phyloP scores from a whole-genome alignment of 2,888 invertebrate genomes.

The Laothoe populi region DNA sequence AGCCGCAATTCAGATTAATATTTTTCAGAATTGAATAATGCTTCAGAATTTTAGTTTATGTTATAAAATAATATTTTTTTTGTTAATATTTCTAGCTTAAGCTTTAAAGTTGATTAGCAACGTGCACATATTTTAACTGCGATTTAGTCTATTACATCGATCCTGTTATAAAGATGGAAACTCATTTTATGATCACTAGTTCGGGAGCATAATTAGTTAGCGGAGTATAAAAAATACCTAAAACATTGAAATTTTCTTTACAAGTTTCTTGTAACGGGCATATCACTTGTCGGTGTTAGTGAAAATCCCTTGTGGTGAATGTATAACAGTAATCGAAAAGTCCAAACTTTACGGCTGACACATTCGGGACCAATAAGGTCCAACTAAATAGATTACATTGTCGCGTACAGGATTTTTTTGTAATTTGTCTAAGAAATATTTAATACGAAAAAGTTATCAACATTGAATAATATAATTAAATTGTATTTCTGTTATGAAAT shows the following conservation, averaged over 20 bases:
- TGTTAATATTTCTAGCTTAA: too few relatives aligned
- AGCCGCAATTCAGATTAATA: too few relatives aligned
- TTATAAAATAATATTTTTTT: too few relatives aligned
- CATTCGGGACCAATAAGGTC: conserved; percentile 42
- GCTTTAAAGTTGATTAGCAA: too few relatives aligned
- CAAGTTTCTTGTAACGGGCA: conserved; percentile 21
- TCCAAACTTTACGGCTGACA: conserved; percentile 42
- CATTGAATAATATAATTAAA: too few relatives aligned
- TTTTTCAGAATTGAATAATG: too few relatives aligned
- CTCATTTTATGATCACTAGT: neutral
- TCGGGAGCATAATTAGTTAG: neutral
- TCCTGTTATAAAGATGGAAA: neutral
- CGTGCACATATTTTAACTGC: too few relatives aligned
- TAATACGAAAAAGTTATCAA: too few relatives aligned
- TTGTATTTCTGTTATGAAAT: too few relatives aligned
- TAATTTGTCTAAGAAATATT: neutral
- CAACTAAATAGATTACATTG: conserved; percentile 49
- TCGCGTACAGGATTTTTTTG: conserved; percentile 30
- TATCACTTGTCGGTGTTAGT: conserved; percentile 33
- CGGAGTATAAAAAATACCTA: neutral
- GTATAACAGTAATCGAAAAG: conserved; percentile 54
- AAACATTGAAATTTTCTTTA: conserved; percentile 15
- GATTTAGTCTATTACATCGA: neutral
- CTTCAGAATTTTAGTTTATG: too few relatives aligned
- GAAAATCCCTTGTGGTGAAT: conserved; percentile 35